Evolutionary conservation across 2,888 invertebrate genomes (phyloP).

Genomic region (Beris chalybata): DNA sequence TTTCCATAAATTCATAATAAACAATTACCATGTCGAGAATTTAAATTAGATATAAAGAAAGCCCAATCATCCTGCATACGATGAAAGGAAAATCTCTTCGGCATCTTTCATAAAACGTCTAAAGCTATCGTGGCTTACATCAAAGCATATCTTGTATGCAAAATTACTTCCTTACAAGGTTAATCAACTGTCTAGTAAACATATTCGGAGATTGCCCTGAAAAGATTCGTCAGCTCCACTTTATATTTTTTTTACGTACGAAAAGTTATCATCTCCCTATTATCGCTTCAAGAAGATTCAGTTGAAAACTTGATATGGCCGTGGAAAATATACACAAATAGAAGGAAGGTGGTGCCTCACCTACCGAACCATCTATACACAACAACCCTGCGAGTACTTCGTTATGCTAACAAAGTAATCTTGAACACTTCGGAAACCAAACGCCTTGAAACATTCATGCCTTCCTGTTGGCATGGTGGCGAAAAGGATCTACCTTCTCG

Average conservation of each 20-base stretch:
- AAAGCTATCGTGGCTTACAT: background rate
- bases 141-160: slow-evolving; percentile 24
- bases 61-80: slow-evolving; percentile 4
- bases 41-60: slow-evolving; percentile 22
- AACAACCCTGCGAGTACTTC: slow-evolving; percentile 3
- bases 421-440: slow-evolving; percentile 18
- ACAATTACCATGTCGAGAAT: slow-evolving; percentile 28
- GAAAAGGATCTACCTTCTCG: too few relatives aligned
- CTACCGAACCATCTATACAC: background rate
- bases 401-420: slow-evolving; percentile 24
- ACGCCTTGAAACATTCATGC: slow-evolving; percentile 16
- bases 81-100: slow-evolving; percentile 2
- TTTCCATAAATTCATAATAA: slow-evolving; percentile 1
- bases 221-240: slow-evolving; percentile 12
- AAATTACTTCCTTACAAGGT: slow-evolving; percentile 29
- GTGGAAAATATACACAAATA: background rate
- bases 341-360: background rate
- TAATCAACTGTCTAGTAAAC: slow-evolving; percentile 25
- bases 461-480: background rate
- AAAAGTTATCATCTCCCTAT: slow-evolving; percentile 14
- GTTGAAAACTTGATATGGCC: background rate
- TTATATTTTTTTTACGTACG: slow-evolving; percentile 14
- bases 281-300: slow-evolving; percentile 15
- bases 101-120: background rate
- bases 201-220: slow-evolving; percentile 14